phyloP scores from a whole-genome alignment of 2,888 invertebrate genomes.

The Dynastes maya region DNA sequence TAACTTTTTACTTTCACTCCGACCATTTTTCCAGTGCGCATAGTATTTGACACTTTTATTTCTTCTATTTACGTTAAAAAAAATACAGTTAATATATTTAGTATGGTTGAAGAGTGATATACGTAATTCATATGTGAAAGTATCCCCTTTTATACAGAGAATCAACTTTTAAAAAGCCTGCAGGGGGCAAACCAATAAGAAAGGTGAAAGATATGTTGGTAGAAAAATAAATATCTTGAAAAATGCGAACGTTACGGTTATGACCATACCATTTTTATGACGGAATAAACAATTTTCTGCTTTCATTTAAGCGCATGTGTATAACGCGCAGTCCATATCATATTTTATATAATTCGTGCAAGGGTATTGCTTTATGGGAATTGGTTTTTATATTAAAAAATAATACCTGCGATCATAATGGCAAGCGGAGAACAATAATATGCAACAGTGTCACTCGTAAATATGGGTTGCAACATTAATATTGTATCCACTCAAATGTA shows the following conservation, averaged over 20 bases:
- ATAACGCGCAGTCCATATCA: constrained; percentile 14
- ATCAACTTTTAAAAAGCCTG: neutral
- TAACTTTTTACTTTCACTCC: too few species aligned
- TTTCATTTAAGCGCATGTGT: constrained; percentile 23
- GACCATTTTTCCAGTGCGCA: too few species aligned
- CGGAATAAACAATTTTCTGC: constrained; percentile 37
- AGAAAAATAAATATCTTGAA: constrained; percentile 15
- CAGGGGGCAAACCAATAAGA: neutral
- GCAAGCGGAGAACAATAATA: constrained; percentile 48
- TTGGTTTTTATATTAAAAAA: constrained; percentile 46
- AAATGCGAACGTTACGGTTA: constrained; percentile 26
- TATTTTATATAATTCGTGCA: constrained; percentile 45
- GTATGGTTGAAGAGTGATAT: too few species aligned
- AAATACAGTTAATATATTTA: too few species aligned
- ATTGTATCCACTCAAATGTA: constrained; percentile 50
- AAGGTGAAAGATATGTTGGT: constrained; percentile 12
- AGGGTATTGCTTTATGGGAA: constrained; percentile 41
- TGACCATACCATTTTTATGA: constrained; percentile 27
- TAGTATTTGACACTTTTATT: too few species aligned
- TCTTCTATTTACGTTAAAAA: too few species aligned
- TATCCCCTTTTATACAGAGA: neutral
- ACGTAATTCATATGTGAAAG: neutral
- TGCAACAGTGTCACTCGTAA: constrained; percentile 51
- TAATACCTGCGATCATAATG: constrained; percentile 40
- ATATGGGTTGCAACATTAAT: constrained; percentile 53